Conservation (phyloP, 2,888 invertebrate species). For the Rhagium mordax region DNA sequence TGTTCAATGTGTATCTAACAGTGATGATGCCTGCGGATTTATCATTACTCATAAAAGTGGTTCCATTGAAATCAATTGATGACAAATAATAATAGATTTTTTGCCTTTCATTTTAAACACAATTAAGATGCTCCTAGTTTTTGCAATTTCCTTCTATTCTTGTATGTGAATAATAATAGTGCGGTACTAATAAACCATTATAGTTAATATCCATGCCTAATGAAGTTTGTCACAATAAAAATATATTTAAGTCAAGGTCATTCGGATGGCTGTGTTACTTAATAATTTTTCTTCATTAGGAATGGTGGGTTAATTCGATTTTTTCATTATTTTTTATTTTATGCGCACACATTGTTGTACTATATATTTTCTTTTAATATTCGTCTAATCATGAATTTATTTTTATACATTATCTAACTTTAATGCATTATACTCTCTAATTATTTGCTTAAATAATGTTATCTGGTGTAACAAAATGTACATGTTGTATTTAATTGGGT, state of each 20-base stretch:
- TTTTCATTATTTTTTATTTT: background rate
- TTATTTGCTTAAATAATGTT: background rate
- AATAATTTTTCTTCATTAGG: background rate
- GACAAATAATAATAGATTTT: background rate
- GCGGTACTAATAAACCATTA: background rate
- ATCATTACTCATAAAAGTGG: background rate
- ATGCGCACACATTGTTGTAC: background rate
- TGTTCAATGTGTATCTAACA: too few relatives aligned
- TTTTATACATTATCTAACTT: background rate
- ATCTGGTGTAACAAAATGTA: background rate
- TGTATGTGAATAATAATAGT: background rate
- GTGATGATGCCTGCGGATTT: background rate
- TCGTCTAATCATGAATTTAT: background rate
- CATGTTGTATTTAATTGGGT: background rate
- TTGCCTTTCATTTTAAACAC: background rate
- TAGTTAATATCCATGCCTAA: constrained; percentile 17
- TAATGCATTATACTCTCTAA: background rate
- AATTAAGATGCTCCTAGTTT: background rate
- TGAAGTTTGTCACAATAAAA: constrained; percentile 4
- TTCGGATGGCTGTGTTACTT: background rate
- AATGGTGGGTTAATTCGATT: background rate
- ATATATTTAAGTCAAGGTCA: background rate
- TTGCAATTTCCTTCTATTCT: constrained; percentile 7
- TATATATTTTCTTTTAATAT: background rate
- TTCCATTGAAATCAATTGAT: background rate